A percentile compares a stretch with the other conserved stretches of the same genome.
Conservation (phyloP, 2,797 vertebrate species). For the Euphonia xanthogaster region DNA sequence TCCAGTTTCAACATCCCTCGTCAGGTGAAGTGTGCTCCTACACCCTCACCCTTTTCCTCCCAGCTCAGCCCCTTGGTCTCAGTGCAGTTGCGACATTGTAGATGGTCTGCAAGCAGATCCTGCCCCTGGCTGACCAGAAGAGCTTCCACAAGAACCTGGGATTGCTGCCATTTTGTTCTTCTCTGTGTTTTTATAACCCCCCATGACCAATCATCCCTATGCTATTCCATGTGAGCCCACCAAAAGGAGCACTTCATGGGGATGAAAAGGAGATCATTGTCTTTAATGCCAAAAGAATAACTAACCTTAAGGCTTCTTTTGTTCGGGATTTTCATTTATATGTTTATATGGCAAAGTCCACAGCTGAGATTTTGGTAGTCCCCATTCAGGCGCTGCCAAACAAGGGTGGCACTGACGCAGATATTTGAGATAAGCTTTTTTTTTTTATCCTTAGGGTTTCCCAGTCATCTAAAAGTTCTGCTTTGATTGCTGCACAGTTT, state of each 20-base stretch:
- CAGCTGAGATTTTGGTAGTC: background rate
- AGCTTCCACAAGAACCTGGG: background rate
- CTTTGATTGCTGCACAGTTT: background rate
- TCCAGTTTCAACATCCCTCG: background rate
- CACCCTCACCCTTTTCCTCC: rapidly evolving
- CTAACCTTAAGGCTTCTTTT: background rate
- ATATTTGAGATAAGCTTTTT: background rate
- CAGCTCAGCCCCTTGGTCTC: background rate
- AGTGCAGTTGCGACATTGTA: background rate
- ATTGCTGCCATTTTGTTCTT: background rate
- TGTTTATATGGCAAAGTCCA: background rate
- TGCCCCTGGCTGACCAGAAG: background rate
- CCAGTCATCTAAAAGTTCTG: background rate
- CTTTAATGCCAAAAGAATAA: background rate
- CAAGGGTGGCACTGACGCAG: background rate
- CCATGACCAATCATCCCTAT: background rate
- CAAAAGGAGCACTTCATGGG: background rate
- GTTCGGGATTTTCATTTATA: background rate
- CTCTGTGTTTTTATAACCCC: background rate
- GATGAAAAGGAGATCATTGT: background rate
- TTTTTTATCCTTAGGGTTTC: background rate
- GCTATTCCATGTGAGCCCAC: background rate
- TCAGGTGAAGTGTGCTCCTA: rapidly evolving
- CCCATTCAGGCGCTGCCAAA: background rate
- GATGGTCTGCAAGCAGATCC: background rate